Percentiles rank a stretch among this genome's conserved stretches.
phyloP scores from a whole-genome alignment of 2,888 invertebrate genomes.

The Craniophora ligustri region DNA sequence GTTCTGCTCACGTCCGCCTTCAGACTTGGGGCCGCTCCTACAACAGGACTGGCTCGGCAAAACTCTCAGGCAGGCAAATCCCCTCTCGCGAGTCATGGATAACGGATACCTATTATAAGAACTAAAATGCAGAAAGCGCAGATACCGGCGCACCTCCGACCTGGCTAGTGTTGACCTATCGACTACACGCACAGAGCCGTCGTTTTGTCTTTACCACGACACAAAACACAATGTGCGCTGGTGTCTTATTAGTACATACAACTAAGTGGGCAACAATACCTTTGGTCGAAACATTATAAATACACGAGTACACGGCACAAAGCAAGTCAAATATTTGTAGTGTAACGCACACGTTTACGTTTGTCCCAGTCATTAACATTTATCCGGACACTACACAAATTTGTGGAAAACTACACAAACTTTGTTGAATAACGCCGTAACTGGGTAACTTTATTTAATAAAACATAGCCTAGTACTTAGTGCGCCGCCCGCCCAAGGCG shows the following conservation, averaged over 20 bases:
- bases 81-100: too few species aligned
- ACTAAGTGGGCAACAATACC: constrained; percentile 25
- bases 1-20: too few species aligned
- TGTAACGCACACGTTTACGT: constrained; percentile 53
- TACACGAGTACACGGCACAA: constrained; percentile 63
- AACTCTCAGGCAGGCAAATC: too few species aligned
- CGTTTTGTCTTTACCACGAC: too few species aligned
- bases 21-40: too few species aligned
- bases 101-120: too few species aligned
- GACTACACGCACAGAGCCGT: too few species aligned
- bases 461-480: constrained; percentile 80
- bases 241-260: constrained; percentile 1
- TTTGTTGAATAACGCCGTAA: constrained; percentile 75
- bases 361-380: constrained; percentile 78
- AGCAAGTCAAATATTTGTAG: constrained; percentile 68
- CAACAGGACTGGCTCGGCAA: too few species aligned
- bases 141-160: too few species aligned
- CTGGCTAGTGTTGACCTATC: too few species aligned
- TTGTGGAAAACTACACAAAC: constrained; percentile 71
- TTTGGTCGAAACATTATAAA: constrained; percentile 66
- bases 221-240: too few species aligned
- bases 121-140: too few species aligned
- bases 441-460: constrained; percentile 81
- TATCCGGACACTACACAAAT: constrained; percentile 72
- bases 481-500: constrained; percentile 75